Base-by-base conservation (phyloP, 2,888 invertebrate species). In the Drosophila tanythrix region DNA sequence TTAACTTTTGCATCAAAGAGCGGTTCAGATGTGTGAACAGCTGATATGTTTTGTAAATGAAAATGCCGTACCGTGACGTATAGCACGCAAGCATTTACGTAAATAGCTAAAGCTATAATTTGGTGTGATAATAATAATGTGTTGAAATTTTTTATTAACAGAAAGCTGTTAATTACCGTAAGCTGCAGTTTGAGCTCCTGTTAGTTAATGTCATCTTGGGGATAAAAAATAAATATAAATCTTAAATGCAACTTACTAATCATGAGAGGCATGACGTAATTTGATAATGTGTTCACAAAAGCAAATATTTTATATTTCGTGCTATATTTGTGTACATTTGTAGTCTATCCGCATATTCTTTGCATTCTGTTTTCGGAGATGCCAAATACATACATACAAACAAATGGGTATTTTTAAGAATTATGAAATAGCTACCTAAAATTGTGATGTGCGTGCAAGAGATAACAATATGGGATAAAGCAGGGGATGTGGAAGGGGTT, bases 381-480 rank as follows among this genome's bases (percentile, higher is more conserved):
- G 79, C 57, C 76, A 64, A 66, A 71, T 75, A 51, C 29, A 43
- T 46, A n/a, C 21, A 27, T 36, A 65, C 51, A 77, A 53, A 53
- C 15, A 64, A 64, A 72, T 72, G 62, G 62, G 51, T 80, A 79
- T 79, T 76, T 79, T 62, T 76, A 79, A 74, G 58, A 79, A 79
- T 79, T 79, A 79, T 79, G 79, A 79, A 71, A 79, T 66, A 67
- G 50, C 58, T 72, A 38, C 29, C 29, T 3, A 61, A 55, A 48
- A 21, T 25, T 55, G 18, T 57, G 58, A 31, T 61, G 33, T 51
- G 48, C 52, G 33, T 40, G 58, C 6, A 29, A 25, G 36, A 46
- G 48, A 51, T 55, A 27, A 27, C 50, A 29, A 52, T 36, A 43
- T 43, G 43, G 43, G 0, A 1, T 15, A 10, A 40, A 18, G 25